Conservation (phyloP, 2,113 vertebrate species). For the Chaetodon trifascialis region DNA sequence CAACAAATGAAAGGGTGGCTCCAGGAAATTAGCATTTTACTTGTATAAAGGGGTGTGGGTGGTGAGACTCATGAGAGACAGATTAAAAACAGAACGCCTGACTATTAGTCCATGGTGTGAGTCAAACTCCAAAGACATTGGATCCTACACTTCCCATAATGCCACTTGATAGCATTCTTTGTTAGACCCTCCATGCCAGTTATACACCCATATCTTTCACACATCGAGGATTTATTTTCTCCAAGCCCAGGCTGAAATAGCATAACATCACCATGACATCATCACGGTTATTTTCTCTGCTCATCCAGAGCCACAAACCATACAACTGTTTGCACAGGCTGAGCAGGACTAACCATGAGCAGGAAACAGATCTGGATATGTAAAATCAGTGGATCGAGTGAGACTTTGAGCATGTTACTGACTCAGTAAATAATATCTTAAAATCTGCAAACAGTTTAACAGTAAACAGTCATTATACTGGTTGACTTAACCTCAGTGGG, state of each 20-base stretch:
- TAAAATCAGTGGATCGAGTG: background rate
- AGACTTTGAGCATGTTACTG: too few relatives aligned
- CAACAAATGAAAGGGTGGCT: too few relatives aligned
- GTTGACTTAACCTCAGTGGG: background rate
- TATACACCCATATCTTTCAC: background rate
- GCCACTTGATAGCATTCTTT: background rate
- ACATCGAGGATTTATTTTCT: background rate
- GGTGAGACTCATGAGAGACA: background rate
- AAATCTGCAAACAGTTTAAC: too few relatives aligned
- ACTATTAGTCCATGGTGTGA: background rate
- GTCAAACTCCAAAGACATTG: background rate
- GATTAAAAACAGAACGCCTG: background rate
- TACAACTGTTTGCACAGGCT: background rate
- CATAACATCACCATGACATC: background rate
- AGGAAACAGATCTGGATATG: too few relatives aligned
- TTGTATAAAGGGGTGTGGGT: too few relatives aligned
- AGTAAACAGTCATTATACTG: background rate
- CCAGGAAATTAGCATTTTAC: background rate
- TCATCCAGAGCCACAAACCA: background rate
- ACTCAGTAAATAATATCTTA: too few relatives aligned
- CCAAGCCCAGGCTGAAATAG: background rate
- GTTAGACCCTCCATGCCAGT: background rate
- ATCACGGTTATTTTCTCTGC: background rate
- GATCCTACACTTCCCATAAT: slow-evolving; percentile 17
- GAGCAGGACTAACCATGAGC: background rate